Conservation (phyloP, 2,797 vertebrate genomes). For the Pseudomugil gertrudae region DNA sequence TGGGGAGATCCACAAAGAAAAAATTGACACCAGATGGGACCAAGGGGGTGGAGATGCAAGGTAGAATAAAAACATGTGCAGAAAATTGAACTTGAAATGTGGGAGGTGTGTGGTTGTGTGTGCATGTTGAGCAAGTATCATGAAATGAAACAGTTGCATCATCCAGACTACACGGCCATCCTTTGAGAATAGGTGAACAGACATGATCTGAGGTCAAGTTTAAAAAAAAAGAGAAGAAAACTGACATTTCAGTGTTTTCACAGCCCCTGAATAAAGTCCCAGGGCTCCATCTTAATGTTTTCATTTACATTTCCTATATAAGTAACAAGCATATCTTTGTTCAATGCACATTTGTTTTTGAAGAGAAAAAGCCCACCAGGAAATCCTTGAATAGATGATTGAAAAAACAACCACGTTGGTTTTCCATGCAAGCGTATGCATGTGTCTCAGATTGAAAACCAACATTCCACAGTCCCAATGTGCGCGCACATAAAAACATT, state of each 20-base stretch:
- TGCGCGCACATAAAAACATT: conserved; percentile 78
- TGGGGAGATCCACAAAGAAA: conserved; percentile 78
- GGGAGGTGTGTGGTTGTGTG: conserved; percentile 28
- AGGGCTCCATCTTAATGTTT: conserved; percentile 56
- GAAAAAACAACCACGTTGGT: conserved; percentile 79
- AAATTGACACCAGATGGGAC: conserved; percentile 87
- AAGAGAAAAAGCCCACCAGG: conserved; percentile 78
- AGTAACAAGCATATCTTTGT: conserved; percentile 76
- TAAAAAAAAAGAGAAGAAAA: conserved; percentile 19
- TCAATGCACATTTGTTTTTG: conserved; percentile 72
- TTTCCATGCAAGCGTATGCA: conserved; percentile 80
- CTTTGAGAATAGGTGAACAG: conserved; percentile 49
- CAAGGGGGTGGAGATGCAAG: conserved; percentile 70
- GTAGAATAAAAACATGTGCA: conserved; percentile 78
- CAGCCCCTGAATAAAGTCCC: conserved; percentile 54
- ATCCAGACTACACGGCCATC: conserved; percentile 42
- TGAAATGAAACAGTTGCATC: conserved; percentile 65
- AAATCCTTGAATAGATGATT: conserved; percentile 82
- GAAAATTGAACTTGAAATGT: conserved; percentile 69
- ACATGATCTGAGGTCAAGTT: conserved; percentile 35
- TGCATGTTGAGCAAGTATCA: conserved; percentile 36
- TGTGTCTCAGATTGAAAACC: conserved; percentile 84
- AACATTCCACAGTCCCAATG: conserved; percentile 82
- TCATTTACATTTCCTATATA: conserved; percentile 68
- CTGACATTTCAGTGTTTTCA: conserved; percentile 54